Conservation (phyloP, 1,140 invertebrate genomes). For the Drosophila paulistorum region DNA sequence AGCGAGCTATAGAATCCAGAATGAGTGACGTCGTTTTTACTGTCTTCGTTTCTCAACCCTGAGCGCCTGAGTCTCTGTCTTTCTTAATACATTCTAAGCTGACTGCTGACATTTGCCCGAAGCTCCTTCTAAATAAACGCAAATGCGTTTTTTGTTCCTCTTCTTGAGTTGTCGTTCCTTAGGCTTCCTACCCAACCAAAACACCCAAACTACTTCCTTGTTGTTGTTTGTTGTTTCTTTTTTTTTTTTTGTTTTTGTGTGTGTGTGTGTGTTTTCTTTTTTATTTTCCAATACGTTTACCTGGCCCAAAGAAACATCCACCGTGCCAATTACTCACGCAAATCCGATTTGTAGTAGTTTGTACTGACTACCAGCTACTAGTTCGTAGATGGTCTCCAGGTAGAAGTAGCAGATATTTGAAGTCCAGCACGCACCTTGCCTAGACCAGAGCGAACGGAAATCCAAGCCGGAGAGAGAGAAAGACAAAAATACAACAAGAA, state of each 20-base stretch:
- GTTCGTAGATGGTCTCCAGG: conserved; percentile 39
- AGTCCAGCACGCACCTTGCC: conserved; percentile 45
- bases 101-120: conserved; percentile 51
- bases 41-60: conserved; percentile 26
- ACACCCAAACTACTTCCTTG: conserved; percentile 22
- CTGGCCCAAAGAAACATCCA: conserved; percentile 54
- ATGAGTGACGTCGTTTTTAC: conserved; percentile 35
- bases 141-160: conserved; percentile 47
- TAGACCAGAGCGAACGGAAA: conserved; percentile 33
- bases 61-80: conserved; percentile 44
- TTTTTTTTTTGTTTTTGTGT: no score
- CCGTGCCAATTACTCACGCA: conserved; percentile 80
- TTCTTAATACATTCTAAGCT: conserved; percentile 68
- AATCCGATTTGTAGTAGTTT: conserved; percentile 77
- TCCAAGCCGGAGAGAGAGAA: conserved; percentile 28
- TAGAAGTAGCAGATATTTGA: conserved; percentile 20
- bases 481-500: conserved; percentile 16
- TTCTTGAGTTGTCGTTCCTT: conserved; percentile 53
- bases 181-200: conserved; percentile 68
- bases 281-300: conserved; percentile 44
- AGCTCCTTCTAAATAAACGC: conserved; percentile 26
- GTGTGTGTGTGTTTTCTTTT: conserved; percentile 25
- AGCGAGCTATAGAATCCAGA: conserved; percentile 24
- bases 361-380: conserved; percentile 28
- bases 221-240: conserved; percentile 26